A percentile compares a stretch with the other conserved stretches of the same genome.
phyloP scores from a whole-genome alignment of 2,888 invertebrate genomes.

The Serrognathus titanus region DNA sequence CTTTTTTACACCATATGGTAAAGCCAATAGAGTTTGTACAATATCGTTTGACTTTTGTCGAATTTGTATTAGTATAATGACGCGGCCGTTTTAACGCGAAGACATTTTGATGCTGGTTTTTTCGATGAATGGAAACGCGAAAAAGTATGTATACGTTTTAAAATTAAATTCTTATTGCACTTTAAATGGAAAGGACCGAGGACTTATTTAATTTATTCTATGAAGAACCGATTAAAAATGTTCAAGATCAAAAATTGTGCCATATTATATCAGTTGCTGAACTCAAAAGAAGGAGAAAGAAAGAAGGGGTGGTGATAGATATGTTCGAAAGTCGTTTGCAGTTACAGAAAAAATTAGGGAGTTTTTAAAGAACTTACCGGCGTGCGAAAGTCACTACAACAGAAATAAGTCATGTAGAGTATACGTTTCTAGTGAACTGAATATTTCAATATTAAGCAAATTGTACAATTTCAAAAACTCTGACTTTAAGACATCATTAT shows the following conservation, averaged over 20 bases:
- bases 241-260: conserved; percentile 12
- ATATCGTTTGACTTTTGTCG: no score
- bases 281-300: conserved; percentile 7
- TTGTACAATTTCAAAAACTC: conserved; percentile 10
- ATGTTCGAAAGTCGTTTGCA: neutral
- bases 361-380: conserved; percentile 4
- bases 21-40: no score
- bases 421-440: conserved; percentile 8
- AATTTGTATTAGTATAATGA: no score
- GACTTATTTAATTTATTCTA: no score
- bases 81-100: no score
- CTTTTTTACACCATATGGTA: no score
- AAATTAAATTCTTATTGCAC: no score
- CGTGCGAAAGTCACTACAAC: conserved; percentile 8
- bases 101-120: no score
- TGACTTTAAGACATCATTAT: neutral
- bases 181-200: no score
- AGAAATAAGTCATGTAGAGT: conserved; percentile 6
- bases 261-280: conserved; percentile 8
- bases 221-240: conserved; percentile 2
- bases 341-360: conserved; percentile 5
- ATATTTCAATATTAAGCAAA: conserved; percentile 12
- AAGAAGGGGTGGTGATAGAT: conserved; percentile 8
- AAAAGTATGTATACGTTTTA: no score
- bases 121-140: no score